These are phyloP conservation scores for Rotaria sp. DNA, from an alignment of 2,888 invertebrate genomes.

Conservation along the genomic window DNA sequence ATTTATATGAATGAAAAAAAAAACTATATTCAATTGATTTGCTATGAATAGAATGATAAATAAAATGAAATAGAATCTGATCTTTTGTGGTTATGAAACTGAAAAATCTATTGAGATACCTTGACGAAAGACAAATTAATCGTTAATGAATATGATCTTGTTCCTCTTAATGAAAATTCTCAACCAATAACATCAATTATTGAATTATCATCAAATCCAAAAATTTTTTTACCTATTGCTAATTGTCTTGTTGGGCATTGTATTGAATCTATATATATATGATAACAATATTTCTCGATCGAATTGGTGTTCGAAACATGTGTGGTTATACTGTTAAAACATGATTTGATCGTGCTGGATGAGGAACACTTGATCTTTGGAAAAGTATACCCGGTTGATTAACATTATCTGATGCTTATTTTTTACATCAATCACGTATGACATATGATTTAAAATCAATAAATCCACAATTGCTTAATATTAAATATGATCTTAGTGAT, in stretches of 20 bases:
- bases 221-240: not conserved
- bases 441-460: slow-evolving; percentile 17
- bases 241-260: slow-evolving; percentile 3
- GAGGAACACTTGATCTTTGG: not conserved
- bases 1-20: too few relatives aligned
- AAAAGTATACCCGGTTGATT: slow-evolving; percentile 4
- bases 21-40: too few relatives aligned
- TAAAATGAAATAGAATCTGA: not conserved
- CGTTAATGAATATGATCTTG: not conserved
- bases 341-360: slow-evolving; percentile 15
- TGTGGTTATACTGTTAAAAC: slow-evolving; percentile 4
- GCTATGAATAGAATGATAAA: too few relatives aligned
- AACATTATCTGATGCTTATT: not conserved
- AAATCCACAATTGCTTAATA: not conserved
- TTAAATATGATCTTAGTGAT: not conserved
- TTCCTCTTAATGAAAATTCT: not conserved
- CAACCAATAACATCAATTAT: not conserved
- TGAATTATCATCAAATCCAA: not conserved
- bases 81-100: not conserved
- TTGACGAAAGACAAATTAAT: not conserved
- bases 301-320: not conserved
- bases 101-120: not conserved
- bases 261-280: not conserved
- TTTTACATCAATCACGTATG: not conserved
- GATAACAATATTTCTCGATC: not conserved